Evolutionary conservation across 2,888 invertebrate genomes (phyloP).

Genomic region (Aethes cnicana): DNA sequence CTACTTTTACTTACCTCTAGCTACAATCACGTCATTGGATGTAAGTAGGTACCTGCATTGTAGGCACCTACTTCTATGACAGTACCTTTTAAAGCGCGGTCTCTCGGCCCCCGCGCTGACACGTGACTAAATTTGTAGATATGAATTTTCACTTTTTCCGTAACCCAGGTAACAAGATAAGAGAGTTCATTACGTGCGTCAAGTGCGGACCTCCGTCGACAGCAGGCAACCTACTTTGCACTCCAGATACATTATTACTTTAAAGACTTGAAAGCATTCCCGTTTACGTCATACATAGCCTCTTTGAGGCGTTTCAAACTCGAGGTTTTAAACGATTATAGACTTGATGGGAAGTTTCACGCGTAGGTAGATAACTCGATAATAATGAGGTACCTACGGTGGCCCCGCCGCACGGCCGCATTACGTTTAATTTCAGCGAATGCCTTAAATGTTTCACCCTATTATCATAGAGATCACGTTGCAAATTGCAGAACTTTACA

Average conservation of each 20-base stretch:
- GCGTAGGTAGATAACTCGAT: background rate
- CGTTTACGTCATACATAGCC: background rate
- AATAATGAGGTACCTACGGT: too few species aligned
- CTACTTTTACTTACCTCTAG: too few species aligned
- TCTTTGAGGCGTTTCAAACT: background rate
- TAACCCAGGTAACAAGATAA: constrained; percentile 6
- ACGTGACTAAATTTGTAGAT: background rate
- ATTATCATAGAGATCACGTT: too few species aligned
- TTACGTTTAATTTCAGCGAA: too few species aligned
- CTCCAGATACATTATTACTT: constrained; percentile 5
- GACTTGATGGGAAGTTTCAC: background rate
- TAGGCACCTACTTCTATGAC: too few species aligned
- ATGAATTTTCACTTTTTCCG: background rate
- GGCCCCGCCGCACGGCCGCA: too few species aligned
- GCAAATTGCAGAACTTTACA: background rate
- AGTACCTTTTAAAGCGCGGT: too few species aligned
- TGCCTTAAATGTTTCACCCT: too few species aligned
- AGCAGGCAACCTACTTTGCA: constrained; percentile 18
- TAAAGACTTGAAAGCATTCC: constrained; percentile 5
- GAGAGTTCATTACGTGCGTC: constrained; percentile 34
- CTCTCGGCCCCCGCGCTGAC: background rate
- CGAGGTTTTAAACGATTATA: background rate
- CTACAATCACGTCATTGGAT: too few species aligned
- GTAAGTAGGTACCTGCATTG: too few species aligned
- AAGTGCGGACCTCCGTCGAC: constrained; percentile 24